Conservation (phyloP, 2,113 vertebrate species). For the Falcunculus frontatus region DNA sequence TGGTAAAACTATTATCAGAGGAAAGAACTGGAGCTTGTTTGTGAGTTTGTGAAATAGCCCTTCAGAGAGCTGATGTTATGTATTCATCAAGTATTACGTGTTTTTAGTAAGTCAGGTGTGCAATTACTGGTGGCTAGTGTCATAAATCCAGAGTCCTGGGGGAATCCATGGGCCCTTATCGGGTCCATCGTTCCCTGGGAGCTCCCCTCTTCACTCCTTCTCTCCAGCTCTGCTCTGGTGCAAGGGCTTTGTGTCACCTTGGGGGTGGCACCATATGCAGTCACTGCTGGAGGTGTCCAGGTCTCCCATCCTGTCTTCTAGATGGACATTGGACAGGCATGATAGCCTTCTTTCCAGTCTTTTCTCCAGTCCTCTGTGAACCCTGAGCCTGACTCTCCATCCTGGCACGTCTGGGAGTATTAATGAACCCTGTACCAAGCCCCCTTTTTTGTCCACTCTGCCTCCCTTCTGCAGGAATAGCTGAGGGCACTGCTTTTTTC, state of each 20-base stretch:
- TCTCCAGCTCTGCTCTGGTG: background rate
- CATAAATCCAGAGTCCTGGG: background rate
- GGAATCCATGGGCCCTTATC: no score
- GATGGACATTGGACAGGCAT: background rate
- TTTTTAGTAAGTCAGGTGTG: background rate
- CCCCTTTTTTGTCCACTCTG: background rate
- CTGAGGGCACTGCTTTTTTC: background rate
- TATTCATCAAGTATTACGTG: background rate
- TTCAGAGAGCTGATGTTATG: background rate
- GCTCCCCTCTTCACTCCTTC: rapidly evolving
- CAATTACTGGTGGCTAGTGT: background rate
- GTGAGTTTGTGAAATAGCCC: background rate
- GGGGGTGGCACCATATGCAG: background rate
- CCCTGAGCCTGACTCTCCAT: background rate
- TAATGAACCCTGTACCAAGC: background rate
- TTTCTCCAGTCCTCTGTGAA: background rate
- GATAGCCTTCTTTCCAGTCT: background rate
- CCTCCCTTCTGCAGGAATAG: background rate
- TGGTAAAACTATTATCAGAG: background rate
- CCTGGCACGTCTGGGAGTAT: background rate
- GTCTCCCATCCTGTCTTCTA: background rate
- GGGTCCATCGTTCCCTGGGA: background rate
- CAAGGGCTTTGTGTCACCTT: background rate
- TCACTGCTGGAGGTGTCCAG: background rate
- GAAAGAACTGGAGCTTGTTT: background rate